Evolutionary conservation across 30 jellyfish, hydroid and myxozoan genomes (phyloP).

Genomic region (Phacellophora camtschatica): DNA sequence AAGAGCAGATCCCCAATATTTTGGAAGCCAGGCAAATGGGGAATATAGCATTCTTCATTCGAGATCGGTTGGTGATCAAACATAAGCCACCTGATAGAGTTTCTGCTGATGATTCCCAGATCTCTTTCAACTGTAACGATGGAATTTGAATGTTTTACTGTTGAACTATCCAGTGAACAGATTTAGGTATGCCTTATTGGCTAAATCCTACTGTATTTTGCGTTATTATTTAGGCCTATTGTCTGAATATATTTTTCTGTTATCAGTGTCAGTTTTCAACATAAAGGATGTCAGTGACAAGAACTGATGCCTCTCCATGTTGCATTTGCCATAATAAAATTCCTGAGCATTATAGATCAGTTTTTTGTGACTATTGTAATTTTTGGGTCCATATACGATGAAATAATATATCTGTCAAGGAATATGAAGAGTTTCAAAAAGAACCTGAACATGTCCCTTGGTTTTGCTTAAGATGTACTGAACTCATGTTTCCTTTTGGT

Average conservation of each 20-base stretch:
- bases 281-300: no score
- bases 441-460: neutral
- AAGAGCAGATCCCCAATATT: neutral
- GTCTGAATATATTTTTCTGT: no score
- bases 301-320: neutral
- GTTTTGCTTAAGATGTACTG: conserved; percentile 18
- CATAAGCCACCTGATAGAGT: neutral
- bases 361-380: conserved; percentile 13
- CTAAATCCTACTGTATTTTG: neutral
- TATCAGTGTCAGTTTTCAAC: no score
- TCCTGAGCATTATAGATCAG: neutral
- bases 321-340: conserved; percentile 6
- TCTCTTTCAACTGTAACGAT: neutral
- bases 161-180: neutral
- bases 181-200: neutral
- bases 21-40: neutral
- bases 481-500: conserved; percentile 26
- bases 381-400: conserved; percentile 24
- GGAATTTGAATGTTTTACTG: neutral
- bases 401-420: neutral
- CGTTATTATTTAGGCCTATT: neutral
- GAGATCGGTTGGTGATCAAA: neutral
- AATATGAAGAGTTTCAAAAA: neutral
- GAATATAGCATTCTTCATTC: neutral
- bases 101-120: neutral